Evolutionary conservation across 1,140 invertebrate species (phyloP).

Genomic region (Eueides isabella): DNA sequence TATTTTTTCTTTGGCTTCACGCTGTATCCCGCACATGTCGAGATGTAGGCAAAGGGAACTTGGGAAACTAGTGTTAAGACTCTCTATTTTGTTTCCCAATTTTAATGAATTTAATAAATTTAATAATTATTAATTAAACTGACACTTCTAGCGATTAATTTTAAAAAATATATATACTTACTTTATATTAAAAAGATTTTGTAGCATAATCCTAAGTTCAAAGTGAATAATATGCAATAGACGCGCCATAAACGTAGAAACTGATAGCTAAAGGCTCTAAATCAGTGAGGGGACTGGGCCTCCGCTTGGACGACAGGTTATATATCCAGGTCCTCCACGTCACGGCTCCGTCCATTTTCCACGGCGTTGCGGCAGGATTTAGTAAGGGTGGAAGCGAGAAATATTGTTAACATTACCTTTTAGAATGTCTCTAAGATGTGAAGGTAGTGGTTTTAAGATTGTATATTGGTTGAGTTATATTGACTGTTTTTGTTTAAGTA

Average conservation of each 20-base stretch:
- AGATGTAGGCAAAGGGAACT: too few relatives aligned
- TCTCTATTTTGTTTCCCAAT: too few relatives aligned
- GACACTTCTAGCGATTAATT: too few relatives aligned
- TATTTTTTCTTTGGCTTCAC: too few relatives aligned
- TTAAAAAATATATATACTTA: too few relatives aligned
- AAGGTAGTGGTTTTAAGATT: background rate
- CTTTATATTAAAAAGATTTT: background rate
- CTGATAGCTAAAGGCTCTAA: constrained; percentile 24
- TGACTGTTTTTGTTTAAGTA: background rate
- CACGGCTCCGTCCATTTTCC: constrained; percentile 56
- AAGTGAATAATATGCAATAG: background rate
- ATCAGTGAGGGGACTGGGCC: constrained; percentile 28
- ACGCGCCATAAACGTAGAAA: background rate
- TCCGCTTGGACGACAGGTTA: constrained; percentile 34
- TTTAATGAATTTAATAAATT: too few relatives aligned
- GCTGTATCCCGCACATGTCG: too few relatives aligned
- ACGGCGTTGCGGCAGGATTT: constrained; percentile 25
- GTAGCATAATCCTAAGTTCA: background rate
- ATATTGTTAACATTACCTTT: background rate
- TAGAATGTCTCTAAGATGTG: background rate
- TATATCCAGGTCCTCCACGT: constrained; percentile 52
- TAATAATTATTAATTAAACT: too few relatives aligned
- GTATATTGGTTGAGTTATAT: background rate
- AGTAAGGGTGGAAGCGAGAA: constrained; percentile 1
- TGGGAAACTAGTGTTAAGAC: too few relatives aligned